Base-by-base conservation (phyloP, 2,113 vertebrate genomes). In the Hemibagrus wyckioides region DNA sequence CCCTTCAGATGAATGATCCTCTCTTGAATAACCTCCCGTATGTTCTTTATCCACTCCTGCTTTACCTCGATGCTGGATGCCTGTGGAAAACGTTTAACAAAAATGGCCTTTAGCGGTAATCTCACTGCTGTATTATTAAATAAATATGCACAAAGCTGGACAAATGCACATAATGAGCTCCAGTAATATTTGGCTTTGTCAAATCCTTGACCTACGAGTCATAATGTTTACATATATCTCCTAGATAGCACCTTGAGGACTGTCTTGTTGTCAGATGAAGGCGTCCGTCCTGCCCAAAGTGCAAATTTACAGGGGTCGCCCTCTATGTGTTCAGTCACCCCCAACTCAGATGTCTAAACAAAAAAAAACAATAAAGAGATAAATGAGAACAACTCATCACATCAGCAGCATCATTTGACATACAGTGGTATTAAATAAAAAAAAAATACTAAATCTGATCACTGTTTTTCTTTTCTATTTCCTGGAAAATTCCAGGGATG, bases 41-140 rank as follows among this genome's bases (percentile, higher is more conserved):
- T 99, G 91, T 98, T 98, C 94, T 98, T 99, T 90, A 99, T 99
- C 98, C 98, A 99, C 83, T 99, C 98, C 93, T 99, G 98, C 91
- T 99, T 99, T 59, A 96, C 97, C 92, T 99, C 98, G 83, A 99
- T 96, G 87, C 92, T 98, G 88, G 97, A 97, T 0, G 97, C 97
- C 98, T 99, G 82, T 69, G 25, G 23, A 81, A 41, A 14, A 65
- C 6, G 4, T n/a, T 65, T 0, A 28, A 25, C 25, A 54, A 30
- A 59, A n/a, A 61, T 59, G 13, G 21, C 28, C 11, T 36, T 59
- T 36, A 52, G 1, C 3, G 6, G 7, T 63, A 50, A 76, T 63
- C 36, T 13, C 23, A 28, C 36, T 59, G 15, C 11, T 30, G 25
- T 15, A 33, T 23, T 50, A 6, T 48, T 4, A 25, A 50, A 36